phyloP scores from a whole-genome alignment of 2,797 vertebrate genomes.

The Ctenopoma kingsleyae region DNA sequence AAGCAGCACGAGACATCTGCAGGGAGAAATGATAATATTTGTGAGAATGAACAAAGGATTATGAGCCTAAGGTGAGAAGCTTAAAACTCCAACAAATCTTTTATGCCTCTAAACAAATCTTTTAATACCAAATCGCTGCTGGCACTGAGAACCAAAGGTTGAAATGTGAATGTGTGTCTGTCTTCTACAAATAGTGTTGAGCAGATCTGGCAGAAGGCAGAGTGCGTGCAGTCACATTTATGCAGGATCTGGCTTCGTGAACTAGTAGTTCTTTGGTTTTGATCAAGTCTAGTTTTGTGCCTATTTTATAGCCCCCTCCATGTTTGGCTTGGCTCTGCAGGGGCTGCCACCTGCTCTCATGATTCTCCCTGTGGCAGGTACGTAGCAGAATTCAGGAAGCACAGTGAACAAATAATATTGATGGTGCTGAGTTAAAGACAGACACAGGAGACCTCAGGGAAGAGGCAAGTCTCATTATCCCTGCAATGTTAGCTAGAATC shows the following conservation, averaged over 20 bases:
- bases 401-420: not conserved
- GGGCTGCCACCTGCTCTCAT: too few relatives aligned
- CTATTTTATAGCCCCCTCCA: too few relatives aligned
- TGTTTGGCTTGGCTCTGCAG: too few relatives aligned
- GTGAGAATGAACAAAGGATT: not conserved
- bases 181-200: not conserved
- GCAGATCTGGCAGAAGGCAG: not conserved
- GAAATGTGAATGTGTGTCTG: not conserved
- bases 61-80: not conserved
- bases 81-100: not conserved
- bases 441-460: not conserved
- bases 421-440: not conserved
- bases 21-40: not conserved
- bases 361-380: too few relatives aligned
- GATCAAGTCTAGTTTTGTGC: too few relatives aligned
- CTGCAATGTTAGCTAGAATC: not conserved
- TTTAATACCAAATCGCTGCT: not conserved
- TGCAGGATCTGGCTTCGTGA: too few relatives aligned
- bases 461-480: not conserved
- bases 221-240: not conserved
- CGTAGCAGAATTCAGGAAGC: not conserved
- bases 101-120: too few relatives aligned
- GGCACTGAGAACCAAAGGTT: not conserved
- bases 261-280: too few relatives aligned
- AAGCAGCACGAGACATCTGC: not conserved